Conservation (phyloP, 2,888 invertebrate species). For the Aphidius colemani region DNA sequence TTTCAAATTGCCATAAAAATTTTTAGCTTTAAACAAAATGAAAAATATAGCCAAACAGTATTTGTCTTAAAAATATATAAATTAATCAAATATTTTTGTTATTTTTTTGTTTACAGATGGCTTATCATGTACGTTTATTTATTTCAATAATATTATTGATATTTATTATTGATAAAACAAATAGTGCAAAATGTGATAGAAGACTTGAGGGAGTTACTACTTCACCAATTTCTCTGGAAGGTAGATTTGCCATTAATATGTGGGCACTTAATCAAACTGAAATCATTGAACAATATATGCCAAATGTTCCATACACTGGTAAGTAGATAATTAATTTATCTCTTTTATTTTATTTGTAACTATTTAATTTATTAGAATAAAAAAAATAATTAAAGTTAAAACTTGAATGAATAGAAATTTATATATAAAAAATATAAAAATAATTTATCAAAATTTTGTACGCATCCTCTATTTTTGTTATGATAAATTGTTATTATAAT, state of each 20-base stretch:
- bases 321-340: constrained; percentile 31
- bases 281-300: constrained; percentile 49
- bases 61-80: too few species aligned
- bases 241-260: constrained; percentile 45
- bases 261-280: constrained; percentile 50
- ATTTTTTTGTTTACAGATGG: constrained; percentile 30
- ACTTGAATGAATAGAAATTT: too few species aligned
- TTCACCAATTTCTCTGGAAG: constrained; percentile 43
- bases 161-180: constrained; percentile 12
- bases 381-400: too few species aligned
- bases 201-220: constrained; percentile 42
- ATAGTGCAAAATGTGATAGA: constrained; percentile 44
- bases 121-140: constrained; percentile 21
- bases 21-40: too few species aligned
- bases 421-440: too few species aligned
- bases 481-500: too few species aligned
- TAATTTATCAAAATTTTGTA: too few species aligned
- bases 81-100: not conserved
- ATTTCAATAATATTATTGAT: constrained; percentile 17
- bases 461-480: too few species aligned
- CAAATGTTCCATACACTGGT: constrained; percentile 54
- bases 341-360: too few species aligned
- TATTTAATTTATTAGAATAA: too few species aligned
- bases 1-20: not conserved
- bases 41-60: too few species aligned